Evolutionary conservation across 1,140 invertebrate species (phyloP), one percentile per base, ranked within the genome.

Genomic region (Eriocheir sinensis): DNA sequence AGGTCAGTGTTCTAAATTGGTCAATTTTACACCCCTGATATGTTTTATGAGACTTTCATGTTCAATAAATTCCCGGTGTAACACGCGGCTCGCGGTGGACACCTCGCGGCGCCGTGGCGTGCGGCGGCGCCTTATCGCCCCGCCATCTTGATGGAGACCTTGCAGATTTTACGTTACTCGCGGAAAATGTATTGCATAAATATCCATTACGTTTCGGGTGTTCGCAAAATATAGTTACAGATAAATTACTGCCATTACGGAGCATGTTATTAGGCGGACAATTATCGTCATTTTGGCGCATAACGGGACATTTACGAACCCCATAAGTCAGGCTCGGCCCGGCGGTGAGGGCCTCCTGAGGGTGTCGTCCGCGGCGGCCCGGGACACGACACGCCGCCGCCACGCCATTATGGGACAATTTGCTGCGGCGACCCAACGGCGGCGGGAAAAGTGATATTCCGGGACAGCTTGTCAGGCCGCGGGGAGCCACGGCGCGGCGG

Each of bases 1-100:
- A 36, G 89, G 48, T 90, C 48, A 90, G 48, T 34, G 72, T 72
- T 90, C 48, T 90, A 72, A 90, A 90, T 90, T 90, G 48, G 89
- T 72, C 89, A 90, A 89, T 90, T 90, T 72, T 27, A 48, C 89
- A 60, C 89, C 89, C 48, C 32, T 36, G n/a, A 6, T 36, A 72
- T 34, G 44, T 36, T 90, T 90, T 72, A 90, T 90, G 89, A 36
- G 48, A 38, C 88, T 53, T 48, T 72, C 89, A 36, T 48, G 53
- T 90, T 90, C 89, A 36, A 72, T 90, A 90, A 36, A 53, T 38
- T 48, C 21, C 3, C 34, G 30, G 15, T 17, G 48, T 32, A 90
- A 90, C 89, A 72, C 89, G 34, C 41, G 12, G 85, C 17, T 88
- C 27, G 9, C 38, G n/a, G 44, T 88, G 85, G 41, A 88, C 85